Percentiles rank a stretch among this genome's conserved stretches.
These are phyloP conservation scores for Eunapius fragilis DNA, from an alignment of 37 sponge, comb jelly and placozoan species.

Conservation along the genomic window DNA sequence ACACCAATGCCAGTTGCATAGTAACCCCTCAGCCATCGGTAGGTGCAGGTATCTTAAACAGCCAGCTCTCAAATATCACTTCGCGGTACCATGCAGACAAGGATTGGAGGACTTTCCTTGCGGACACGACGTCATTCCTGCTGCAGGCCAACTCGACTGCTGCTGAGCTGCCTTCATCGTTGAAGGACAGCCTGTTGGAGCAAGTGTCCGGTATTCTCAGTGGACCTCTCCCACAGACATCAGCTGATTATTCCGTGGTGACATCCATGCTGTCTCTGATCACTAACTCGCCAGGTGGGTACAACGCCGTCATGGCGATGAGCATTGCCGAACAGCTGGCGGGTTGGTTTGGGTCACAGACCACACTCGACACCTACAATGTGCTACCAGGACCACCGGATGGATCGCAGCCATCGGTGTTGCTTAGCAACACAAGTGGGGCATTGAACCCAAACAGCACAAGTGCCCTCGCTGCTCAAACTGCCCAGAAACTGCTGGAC, in stretches of 20 bases:
- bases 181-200: conserved; percentile 7
- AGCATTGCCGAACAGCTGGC: background rate
- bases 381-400: background rate
- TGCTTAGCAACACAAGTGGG: background rate
- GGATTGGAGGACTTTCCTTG: conserved; percentile 43
- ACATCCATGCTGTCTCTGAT: conserved; percentile 19
- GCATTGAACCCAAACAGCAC: background rate
- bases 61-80: background rate
- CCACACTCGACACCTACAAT: background rate
- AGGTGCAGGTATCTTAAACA: background rate
- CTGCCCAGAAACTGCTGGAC: background rate
- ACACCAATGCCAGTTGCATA: background rate
- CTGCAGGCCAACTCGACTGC: conserved; percentile 5
- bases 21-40: background rate
- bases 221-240: conserved; percentile 13
- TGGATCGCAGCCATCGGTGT: background rate
- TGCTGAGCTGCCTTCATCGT: background rate
- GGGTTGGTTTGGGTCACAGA: background rate
- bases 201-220: conserved; percentile 25
- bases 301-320: background rate
- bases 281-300: background rate
- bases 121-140: conserved; percentile 1
- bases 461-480: background rate
- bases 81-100: background rate
- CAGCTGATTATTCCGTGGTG: conserved; percentile 29